A percentile compares a stretch with the other conserved stretches of the same genome.
Conservation (phyloP, 2,888 invertebrate species). For the Lepidochrysops patricia region DNA sequence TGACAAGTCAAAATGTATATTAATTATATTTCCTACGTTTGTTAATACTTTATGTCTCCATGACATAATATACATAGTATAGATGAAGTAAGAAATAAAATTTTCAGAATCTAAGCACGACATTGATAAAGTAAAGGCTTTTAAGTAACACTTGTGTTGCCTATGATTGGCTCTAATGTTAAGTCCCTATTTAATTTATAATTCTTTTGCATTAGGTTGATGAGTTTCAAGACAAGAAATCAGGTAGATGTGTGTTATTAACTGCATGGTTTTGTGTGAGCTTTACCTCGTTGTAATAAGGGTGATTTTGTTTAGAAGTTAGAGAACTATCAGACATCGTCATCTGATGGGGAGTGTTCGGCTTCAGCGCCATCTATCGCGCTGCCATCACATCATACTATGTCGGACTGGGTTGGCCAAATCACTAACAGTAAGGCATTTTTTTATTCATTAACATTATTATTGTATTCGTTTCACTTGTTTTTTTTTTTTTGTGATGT, state of each 20-base stretch:
- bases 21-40: not conserved
- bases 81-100: too few relatives aligned
- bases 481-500: too few relatives aligned
- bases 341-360: constrained; percentile 79
- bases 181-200: not conserved
- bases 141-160: not conserved
- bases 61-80: too few relatives aligned
- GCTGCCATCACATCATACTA: constrained; percentile 69
- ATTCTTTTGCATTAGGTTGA: not conserved
- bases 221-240: constrained; percentile 4
- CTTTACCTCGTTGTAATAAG: constrained; percentile 13
- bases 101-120: too few relatives aligned
- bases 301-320: constrained; percentile 52
- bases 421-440: constrained; percentile 84
- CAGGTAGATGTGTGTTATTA: constrained; percentile 36
- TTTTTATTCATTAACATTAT: constrained; percentile 6
- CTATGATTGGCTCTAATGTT: not conserved
- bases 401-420: constrained; percentile 91
- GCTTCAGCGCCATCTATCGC: constrained; percentile 76
- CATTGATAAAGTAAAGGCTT: not conserved
- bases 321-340: constrained; percentile 66
- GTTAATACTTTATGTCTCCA: too few relatives aligned
- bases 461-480: too few relatives aligned
- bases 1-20: not conserved
- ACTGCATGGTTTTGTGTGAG: constrained; percentile 1